Evolutionary conservation across 2,797 vertebrate genomes (phyloP).

Genomic region (Ataeniobius toweri): DNA sequence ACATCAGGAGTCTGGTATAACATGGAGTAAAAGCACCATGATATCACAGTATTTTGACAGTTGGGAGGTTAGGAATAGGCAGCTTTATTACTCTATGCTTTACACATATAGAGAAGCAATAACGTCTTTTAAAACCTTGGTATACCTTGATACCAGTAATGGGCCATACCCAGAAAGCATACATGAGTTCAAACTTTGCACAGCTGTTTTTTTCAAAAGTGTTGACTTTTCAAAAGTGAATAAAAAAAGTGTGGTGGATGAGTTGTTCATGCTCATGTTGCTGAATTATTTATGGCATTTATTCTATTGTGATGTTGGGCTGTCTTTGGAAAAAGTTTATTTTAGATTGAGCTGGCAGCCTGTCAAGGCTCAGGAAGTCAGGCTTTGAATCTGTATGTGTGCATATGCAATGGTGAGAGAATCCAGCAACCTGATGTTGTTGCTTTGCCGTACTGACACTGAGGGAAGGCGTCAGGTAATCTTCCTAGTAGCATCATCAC

Average conservation of each 20-base stretch:
- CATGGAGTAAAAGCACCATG: background rate
- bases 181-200: background rate
- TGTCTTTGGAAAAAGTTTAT: constrained; percentile 73
- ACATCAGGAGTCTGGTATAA: background rate
- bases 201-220: background rate
- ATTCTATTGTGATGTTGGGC: constrained; percentile 69
- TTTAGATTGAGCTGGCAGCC: constrained; percentile 71
- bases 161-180: background rate
- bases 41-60: background rate
- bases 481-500: constrained; percentile 65
- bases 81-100: background rate
- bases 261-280: constrained; percentile 68
- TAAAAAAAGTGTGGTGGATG: constrained; percentile 5
- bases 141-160: background rate
- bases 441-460: constrained; percentile 60
- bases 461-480: constrained; percentile 71
- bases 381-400: constrained; percentile 43
- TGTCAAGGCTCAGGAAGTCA: constrained; percentile 62
- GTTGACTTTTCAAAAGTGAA: background rate
- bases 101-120: background rate
- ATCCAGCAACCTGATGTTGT: constrained; percentile 53
- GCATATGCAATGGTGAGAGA: constrained; percentile 39
- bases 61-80: background rate
- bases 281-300: constrained; percentile 77
- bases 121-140: background rate